Evolutionary conservation across 2,888 invertebrate species (phyloP), one percentile per base, ranked within the genome.

Genomic region (Chelonus formosanus): DNA sequence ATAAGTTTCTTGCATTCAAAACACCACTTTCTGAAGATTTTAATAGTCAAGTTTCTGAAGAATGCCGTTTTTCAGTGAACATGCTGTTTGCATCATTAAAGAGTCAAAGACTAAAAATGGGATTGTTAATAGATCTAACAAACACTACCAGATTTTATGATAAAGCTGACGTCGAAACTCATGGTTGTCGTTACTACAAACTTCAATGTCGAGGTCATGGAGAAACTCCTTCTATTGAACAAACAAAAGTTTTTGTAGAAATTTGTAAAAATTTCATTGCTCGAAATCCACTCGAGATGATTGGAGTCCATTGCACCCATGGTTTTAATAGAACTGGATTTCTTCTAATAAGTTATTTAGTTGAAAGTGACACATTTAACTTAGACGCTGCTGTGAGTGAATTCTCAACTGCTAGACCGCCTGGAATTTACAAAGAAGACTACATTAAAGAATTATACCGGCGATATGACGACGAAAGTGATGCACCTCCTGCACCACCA

Each of bases 291-390:
- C 82, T 93, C 66, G 91, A 95, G 77, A 80, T 86, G 65, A 77
- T 86, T 83, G 93, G 89, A 40, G 91, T 98, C 5, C 97, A 97
- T 82, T 98, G 97, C 80, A 98, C 99, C 0, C 99, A 99, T 84
- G 99, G 99, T 0, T 99, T 98, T 84, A 99, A 99, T 84, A 88
- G 99, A 74, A 98, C 98, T 5, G 99, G 99, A 0, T 99, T 98
- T 80, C 87, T 99, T 4, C 92, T 99, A 59, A 90, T 92, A 35
- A 92, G 96, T 0, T 99, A 94, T 84, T 88, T 99, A 84, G 93
- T 97, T 3, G 92, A 95, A 79, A 90, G 90, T 69, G 86, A 92
- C 78, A 93, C 93, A 74, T 94, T 91, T 85, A 91, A 92, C 77
- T 89, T 97, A 0, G 95, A 94, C 72, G 92, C 93, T 3, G 97